Evolutionary conservation across 2,113 vertebrate species (phyloP).

Genomic region (Salvelinus sp.): DNA sequence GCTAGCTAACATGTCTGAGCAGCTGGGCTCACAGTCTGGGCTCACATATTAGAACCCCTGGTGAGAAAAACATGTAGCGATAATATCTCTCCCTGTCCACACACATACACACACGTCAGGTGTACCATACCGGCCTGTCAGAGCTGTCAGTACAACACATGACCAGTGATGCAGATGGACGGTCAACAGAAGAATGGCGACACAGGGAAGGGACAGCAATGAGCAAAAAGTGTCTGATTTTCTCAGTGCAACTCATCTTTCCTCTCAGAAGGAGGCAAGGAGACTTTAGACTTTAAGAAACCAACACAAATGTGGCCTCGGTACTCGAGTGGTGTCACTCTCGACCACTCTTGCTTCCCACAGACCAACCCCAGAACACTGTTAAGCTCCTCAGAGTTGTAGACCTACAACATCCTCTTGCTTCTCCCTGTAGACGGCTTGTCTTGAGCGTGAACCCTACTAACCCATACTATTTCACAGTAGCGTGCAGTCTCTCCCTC

Average conservation of each 20-base stretch:
- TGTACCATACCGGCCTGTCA: slow-evolving; percentile 55
- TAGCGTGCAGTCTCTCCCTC: not conserved
- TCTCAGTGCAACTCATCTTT: slow-evolving; percentile 17
- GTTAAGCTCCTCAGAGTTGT: slow-evolving; percentile 30
- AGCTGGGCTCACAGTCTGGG: slow-evolving; percentile 38
- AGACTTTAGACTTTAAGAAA: slow-evolving; percentile 35
- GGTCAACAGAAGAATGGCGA: slow-evolving; percentile 37
- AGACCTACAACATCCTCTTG: not conserved
- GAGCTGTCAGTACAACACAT: slow-evolving; percentile 40
- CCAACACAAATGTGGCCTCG: slow-evolving; percentile 36
- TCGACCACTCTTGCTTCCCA: slow-evolving; percentile 14
- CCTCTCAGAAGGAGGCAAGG: slow-evolving; percentile 35
- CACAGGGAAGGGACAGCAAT: slow-evolving; percentile 1
- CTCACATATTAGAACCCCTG: slow-evolving; percentile 12
- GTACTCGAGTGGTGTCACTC: slow-evolving; percentile 41
- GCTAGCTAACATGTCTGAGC: slow-evolving; percentile 35
- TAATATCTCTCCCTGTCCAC: slow-evolving; percentile 15
- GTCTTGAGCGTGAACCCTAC: not conserved
- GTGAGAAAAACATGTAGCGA: slow-evolving; percentile 33
- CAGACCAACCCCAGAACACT: not conserved
- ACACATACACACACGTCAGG: slow-evolving; percentile 3
- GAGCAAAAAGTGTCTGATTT: slow-evolving; percentile 30
- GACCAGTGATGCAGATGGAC: slow-evolving; percentile 70
- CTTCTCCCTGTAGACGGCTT: not conserved
- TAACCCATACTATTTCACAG: not conserved